These are phyloP conservation scores for Heliconius ismenius DNA, from an alignment of 2,888 invertebrate species.

Conservation along the genomic window DNA sequence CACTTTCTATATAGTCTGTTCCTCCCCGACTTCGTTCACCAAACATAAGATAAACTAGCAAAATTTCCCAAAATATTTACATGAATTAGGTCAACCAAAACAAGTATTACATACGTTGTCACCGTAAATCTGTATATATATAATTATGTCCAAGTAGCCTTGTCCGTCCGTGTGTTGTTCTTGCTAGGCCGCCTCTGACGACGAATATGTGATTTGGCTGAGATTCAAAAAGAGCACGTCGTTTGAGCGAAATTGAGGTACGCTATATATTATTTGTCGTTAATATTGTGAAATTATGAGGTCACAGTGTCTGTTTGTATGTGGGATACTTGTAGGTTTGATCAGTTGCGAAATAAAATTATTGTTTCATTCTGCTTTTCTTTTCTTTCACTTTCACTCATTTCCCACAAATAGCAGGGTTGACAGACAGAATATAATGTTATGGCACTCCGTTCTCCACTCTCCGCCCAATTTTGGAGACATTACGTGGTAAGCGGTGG, in stretches of 20 bases:
- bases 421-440: not conserved
- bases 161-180: constrained; percentile 29
- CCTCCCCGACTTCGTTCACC: not conserved
- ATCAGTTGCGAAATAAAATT: too few relatives aligned
- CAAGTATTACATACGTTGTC: constrained; percentile 26
- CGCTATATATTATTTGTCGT: not conserved
- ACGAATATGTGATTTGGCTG: constrained; percentile 29
- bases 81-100: constrained; percentile 28
- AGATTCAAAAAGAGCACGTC: constrained; percentile 17
- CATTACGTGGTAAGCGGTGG: too few relatives aligned
- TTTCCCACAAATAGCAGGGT: not conserved
- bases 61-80: constrained; percentile 1
- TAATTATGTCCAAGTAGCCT: constrained; percentile 26
- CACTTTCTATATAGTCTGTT: not conserved
- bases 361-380: too few relatives aligned
- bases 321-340: too few relatives aligned
- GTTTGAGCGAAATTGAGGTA: constrained; percentile 2
- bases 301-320: not conserved
- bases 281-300: not conserved
- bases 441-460: not conserved
- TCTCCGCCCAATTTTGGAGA: not conserved
- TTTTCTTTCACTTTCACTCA: not conserved
- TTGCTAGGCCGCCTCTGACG: constrained; percentile 41
- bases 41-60: not conserved
- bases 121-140: constrained; percentile 25